Evolutionary conservation across 2,797 vertebrate genomes (phyloP), one percentile per base, ranked within the genome.

Genomic region (Cyclopterus lumpus): DNA sequence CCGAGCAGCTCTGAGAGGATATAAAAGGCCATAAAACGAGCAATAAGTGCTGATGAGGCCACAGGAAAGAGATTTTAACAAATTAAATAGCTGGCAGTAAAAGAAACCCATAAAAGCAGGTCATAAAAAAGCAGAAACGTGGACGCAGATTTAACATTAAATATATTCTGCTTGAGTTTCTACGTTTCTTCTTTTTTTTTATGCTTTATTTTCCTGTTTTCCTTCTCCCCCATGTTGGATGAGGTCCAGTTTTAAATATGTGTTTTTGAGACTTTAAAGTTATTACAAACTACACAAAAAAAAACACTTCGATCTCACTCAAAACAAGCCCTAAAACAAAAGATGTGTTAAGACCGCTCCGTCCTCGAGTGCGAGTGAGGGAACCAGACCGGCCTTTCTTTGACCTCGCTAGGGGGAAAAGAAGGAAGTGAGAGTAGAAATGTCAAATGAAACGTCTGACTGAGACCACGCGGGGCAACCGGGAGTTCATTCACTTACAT

Each of bases 371-470:
- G n/a, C n/a, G n/a, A n/a, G n/a, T n/a, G n/a, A n/a, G n/a, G n/a
- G n/a, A n/a, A n/a, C n/a, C n/a, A n/a, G n/a, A n/a, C n/a, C n/a
- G n/a, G n/a, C n/a, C n/a, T n/a, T n/a, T n/a, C n/a, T n/a, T n/a
- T n/a, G n/a, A n/a, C n/a, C n/a, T n/a, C n/a, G n/a, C n/a, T n/a
- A n/a, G n/a, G n/a, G n/a, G n/a, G n/a, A n/a, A n/a, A n/a, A n/a
- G n/a, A n/a, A n/a, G n/a, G 78, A 74, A 80, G 74, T 24, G 30
- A 8, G 75, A 63, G 44, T 2, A 15, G 4, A 71, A 73, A 42
- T 32, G 22, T 10, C 38, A 75, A 76, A 61, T 15, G 20, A 67
- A 2, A 61, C 5, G 5, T n/a, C 9, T 12, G 4, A 40, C 38
- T 11, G 38, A 34, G 32, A n/a, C n/a, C n/a, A n/a, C n/a, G n/a